Evolutionary conservation across 37 sponge, comb jelly and placozoan genomes (phyloP).

Genomic region (Hexactinellida sp.): DNA sequence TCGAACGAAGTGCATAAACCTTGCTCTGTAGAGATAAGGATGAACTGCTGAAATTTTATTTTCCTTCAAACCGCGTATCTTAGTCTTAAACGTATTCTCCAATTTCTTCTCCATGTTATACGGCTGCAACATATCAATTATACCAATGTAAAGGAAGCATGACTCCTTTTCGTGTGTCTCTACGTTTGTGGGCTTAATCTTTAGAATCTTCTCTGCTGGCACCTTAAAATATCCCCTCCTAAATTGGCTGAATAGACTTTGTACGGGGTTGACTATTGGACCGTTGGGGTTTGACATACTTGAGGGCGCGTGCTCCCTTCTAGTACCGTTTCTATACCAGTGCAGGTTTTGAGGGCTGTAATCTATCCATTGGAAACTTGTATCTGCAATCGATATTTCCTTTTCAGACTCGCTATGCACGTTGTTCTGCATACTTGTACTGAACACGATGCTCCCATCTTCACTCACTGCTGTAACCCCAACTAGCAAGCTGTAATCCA

Average conservation of each 20-base stretch:
- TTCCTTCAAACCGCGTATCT: conserved; percentile 28
- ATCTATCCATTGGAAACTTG: neutral
- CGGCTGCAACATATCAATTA: conserved; percentile 78
- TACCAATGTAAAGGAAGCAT: conserved; percentile 43
- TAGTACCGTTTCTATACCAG: neutral
- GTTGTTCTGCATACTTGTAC: neutral
- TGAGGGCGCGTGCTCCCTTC: neutral
- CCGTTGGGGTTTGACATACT: neutral
- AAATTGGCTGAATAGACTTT: neutral
- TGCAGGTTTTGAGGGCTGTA: neutral
- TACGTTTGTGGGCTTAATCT: neutral
- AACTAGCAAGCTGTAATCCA: conserved; percentile 83
- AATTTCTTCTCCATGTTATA: conserved; percentile 56
- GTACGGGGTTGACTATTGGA: neutral
- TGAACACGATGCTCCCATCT: neutral
- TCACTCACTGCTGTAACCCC: conserved; percentile 45
- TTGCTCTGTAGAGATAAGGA: neutral
- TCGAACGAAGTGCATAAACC: neutral
- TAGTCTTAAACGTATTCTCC: conserved; percentile 58
- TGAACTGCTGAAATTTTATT: conserved; percentile 54
- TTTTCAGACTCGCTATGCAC: neutral
- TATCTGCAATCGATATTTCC: neutral
- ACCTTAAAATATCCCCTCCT: neutral
- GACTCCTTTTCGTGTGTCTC: neutral
- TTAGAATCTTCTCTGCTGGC: neutral